Base-by-base conservation (phyloP, 1,140 invertebrate genomes). In the Procambarus virginalis region DNA sequence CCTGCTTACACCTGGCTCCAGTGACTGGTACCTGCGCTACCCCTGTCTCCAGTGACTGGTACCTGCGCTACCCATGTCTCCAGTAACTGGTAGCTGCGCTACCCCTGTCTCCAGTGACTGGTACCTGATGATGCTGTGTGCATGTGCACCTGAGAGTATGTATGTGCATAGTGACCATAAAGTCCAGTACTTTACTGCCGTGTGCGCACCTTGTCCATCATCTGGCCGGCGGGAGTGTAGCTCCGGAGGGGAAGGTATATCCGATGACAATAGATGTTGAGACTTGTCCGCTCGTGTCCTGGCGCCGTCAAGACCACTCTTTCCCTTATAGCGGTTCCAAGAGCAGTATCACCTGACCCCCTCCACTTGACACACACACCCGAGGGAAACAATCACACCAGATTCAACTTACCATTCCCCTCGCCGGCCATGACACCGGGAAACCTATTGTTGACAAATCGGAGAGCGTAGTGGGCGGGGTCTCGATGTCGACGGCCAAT, bases 131-230 rank as follows among this genome's bases (percentile, higher is more conserved):
- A 34, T 34, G 34, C 34, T 34, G 34, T 34, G 34, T 34, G 34
- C 34, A 34, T 34, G 34, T 34, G 34, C 34, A 34, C 34, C 34
- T 34, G 34, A 34, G 34, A 34, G 34, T 34, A 34, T 34, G 34
- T 34, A 34, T 34, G 34, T 34, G 34, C 34, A 1, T 34, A 34
- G 34, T 34, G 34, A 34, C 34, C 34, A 34, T 34, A 34, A 34
- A 34, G 34, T 34, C 34, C 34, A 34, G 34, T 34, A 34, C 34
- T 3, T 12, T 5, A 55, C 51, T 55, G n/a, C n/a, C n/a, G n/a
- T n/a, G n/a, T 10, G 4, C 64, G 22, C 45, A 87, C 85, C 85
- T 87, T 86, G 45, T 86, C 84, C 84, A 86, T 86, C 84, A 86
- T 86, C 84, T 86, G 75, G 84, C 75, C 84, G 84, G 84, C 75